Conservation (phyloP, 2,888 invertebrate genomes). For the Tinea trinotella region DNA sequence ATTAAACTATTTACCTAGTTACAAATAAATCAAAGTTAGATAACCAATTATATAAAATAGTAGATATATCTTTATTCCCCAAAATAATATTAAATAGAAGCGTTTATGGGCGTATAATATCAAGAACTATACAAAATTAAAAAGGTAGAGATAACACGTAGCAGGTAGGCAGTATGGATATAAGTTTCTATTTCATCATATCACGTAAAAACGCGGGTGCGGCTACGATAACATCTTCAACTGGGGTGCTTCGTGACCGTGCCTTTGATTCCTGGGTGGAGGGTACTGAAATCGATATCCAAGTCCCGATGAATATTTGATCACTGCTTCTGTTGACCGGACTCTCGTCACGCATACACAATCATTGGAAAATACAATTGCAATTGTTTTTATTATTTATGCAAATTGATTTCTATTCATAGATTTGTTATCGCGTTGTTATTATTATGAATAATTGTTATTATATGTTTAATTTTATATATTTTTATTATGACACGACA, state of each 20-base stretch:
- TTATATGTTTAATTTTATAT: not conserved
- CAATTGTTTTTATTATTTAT: slow-evolving; percentile 22
- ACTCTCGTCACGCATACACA: slow-evolving; percentile 34
- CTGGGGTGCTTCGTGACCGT: slow-evolving; percentile 37
- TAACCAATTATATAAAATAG: too few relatives aligned
- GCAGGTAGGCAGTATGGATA: slow-evolving; percentile 22
- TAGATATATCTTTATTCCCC: too few relatives aligned
- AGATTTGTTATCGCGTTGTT: too few relatives aligned
- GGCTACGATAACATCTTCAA: slow-evolving; percentile 59
- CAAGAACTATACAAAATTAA: not conserved
- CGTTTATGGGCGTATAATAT: too few relatives aligned
- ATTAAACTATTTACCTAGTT: too few relatives aligned
- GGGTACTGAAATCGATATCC: slow-evolving; percentile 45
- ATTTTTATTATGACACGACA: too few relatives aligned
- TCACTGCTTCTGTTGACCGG: slow-evolving; percentile 41
- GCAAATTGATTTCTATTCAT: slow-evolving; percentile 41
- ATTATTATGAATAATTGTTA: too few relatives aligned
- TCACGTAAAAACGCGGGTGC: slow-evolving; percentile 50
- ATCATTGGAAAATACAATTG: not conserved
- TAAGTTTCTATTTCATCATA: slow-evolving; percentile 39
- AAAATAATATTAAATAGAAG: too few relatives aligned
- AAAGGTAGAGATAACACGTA: not conserved
- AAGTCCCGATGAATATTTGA: slow-evolving; percentile 58
- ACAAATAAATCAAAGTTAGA: too few relatives aligned
- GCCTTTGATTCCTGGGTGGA: slow-evolving; percentile 19